Conservation (phyloP, 2,888 invertebrate species). For the Sphinx pinastri region DNA sequence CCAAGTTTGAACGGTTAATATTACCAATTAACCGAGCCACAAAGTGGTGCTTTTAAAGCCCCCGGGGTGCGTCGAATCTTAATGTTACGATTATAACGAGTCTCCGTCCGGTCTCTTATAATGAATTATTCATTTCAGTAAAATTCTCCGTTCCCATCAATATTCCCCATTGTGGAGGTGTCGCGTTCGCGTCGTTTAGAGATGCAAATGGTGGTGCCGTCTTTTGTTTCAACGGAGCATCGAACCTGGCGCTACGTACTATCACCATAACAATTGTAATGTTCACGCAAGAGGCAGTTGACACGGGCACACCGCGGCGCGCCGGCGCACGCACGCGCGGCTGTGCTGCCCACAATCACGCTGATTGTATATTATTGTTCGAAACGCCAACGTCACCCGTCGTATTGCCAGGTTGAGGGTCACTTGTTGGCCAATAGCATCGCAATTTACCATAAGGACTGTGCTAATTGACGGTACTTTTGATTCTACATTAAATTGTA, state of each 20-base stretch:
- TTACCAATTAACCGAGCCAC: conserved; percentile 73
- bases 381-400: conserved; percentile 46
- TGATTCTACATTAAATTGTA: background rate
- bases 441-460: conserved; percentile 40
- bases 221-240: conserved; percentile 72
- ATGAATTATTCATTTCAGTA: conserved; percentile 73
- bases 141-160: conserved; percentile 51
- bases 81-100: conserved; percentile 59
- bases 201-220: conserved; percentile 64
- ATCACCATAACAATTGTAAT: conserved; percentile 78
- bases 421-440: conserved; percentile 58
- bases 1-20: conserved; percentile 71
- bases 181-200: conserved; percentile 46
- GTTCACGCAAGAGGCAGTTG: conserved; percentile 74
- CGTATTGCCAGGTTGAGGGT: conserved; percentile 55
- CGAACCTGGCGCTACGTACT: conserved; percentile 62
- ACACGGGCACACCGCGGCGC: conserved; percentile 57
- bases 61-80: conserved; percentile 69
- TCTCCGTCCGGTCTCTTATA: conserved; percentile 53
- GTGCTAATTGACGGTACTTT: background rate
- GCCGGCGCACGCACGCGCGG: conserved; percentile 53
- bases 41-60: conserved; percentile 66
- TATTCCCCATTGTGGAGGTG: conserved; percentile 49
- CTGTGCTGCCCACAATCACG: conserved; percentile 58
- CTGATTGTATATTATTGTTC: conserved; percentile 78